Base-by-base conservation (phyloP, 2,797 vertebrate genomes). In the Manis pentadactyla region DNA sequence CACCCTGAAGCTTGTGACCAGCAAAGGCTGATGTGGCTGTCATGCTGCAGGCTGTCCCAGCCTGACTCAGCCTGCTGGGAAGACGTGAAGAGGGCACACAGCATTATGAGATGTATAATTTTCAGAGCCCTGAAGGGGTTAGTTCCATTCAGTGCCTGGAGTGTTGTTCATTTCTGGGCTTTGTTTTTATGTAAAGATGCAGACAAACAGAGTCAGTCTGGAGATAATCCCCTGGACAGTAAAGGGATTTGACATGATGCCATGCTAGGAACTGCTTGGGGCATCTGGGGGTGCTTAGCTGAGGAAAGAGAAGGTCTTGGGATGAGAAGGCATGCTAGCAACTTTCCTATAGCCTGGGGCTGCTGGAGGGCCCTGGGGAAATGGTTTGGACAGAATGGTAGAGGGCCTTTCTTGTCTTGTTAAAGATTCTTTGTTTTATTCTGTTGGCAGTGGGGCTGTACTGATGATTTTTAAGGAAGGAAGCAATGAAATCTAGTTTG, bases 1-100 rank as follows among this genome's bases (percentile, higher is more conserved):
- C 53, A 51, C 0, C 0, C 2, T 0, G 37, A 63, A 31, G 53
- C n/a, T 42, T 0, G 0, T 64, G 51, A 29, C 5, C 12, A 8
- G 75, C 13, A 17, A 7, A 51, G 18, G 29, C 9, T 8, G 61
- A 6, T 5, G 1, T 0, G 13, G 49, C 31, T n/a, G 12, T 3
- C 19, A 14, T 3, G 17, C 53, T 49, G 74, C 17, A 3, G 39
- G 11, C 46, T 46, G 46, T 46, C 46, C 69, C 63, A 21, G 31
- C 34, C 63, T 77, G 61, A 39, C 29, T 29, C 34, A 77, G 46
- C 18, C 19, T 39, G 34, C 3, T 9, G 51, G 34, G 18, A 1
- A 5, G 73, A 63, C 7, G 4, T 10, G 19, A 29, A 17, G 23
- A 75, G 23, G 7, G 21, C 10, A 27, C 14, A 13, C 1, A 8